Conservation (phyloP, 2,888 invertebrate genomes). For the Lochmaea crataegi region DNA sequence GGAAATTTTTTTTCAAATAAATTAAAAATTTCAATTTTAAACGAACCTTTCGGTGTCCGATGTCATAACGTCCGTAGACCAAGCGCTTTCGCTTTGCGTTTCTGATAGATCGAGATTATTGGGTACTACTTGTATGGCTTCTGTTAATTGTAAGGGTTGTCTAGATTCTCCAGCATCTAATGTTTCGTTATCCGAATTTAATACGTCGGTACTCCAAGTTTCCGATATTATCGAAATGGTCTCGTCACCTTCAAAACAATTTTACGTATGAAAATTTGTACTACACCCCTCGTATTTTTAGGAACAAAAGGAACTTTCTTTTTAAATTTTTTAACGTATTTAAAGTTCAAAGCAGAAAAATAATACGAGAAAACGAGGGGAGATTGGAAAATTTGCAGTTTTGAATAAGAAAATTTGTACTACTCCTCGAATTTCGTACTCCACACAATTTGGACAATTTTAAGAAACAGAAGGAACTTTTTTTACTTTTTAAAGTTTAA, state of each 20-base stretch:
- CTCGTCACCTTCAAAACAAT: conserved; percentile 75
- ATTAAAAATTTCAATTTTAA: no score
- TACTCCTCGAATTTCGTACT: no score
- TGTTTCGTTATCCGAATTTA: conserved; percentile 96
- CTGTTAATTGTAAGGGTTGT: conserved; percentile 62
- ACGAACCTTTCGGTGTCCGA: conserved; percentile 86
- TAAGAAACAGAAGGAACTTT: no score
- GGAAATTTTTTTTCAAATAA: no score
- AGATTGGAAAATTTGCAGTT: neutral
- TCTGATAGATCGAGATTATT: conserved; percentile 81
- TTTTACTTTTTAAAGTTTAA: no score
- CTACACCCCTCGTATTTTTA: no score
- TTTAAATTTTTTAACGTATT: no score
- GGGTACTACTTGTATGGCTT: conserved; percentile 62
- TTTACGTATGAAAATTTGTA: no score
- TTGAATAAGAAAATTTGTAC: no score
- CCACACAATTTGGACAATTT: no score
- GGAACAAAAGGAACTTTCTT: no score
- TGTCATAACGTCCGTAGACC: conserved; percentile 96
- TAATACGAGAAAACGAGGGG: neutral
- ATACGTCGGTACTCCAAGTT: conserved; percentile 98
- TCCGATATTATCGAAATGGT: conserved; percentile 97
- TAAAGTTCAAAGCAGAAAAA: no score
- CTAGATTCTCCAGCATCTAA: conserved; percentile 73
- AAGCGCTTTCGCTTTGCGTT: conserved; percentile 94